Base-by-base conservation (phyloP, 1,140 invertebrate species). In the Hesperophylax magnus region DNA sequence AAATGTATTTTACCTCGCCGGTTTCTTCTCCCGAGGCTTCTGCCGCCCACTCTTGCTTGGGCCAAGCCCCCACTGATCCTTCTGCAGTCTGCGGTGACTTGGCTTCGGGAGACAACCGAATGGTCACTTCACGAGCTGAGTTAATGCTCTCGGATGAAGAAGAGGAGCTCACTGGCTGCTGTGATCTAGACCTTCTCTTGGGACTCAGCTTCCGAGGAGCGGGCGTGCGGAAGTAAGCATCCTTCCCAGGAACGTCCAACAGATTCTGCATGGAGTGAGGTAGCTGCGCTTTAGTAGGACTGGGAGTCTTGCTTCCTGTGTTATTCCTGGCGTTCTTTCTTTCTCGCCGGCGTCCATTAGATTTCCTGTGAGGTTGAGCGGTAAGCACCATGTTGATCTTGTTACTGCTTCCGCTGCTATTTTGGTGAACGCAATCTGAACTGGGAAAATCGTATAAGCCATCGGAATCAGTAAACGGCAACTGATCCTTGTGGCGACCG, bases 391-490 rank as follows among this genome's bases (percentile, higher is more conserved):
- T 82, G 65, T 87, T 86, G 15, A 88, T 86, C 85, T 90, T 92
- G 24, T 81, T 86, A 61, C 85, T 85, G 9, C 84, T 83, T 6
- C 84, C 82, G 82, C 86, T 88, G 79, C 81, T 88, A 31, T 85
- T 86, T 11, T 87, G 88, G 85, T 87, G 89, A 34, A 90, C 88
- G 82, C 92, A 92, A 86, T 95, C 94, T 1, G 94, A 94, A 86
- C 94, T 95, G 8, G 93, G 93, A 86, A 93, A 94, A 86, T 95
- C 94, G 86, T 95, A 95, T 5, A 95, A 86, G 2, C 94, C 94
- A 86, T 95, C 94, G 0, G 94, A 95, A 86, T 95, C 94, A 3
- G 94, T 95, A 82, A 94, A 93, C 6, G 93, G 93, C 22, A 94
- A 84, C 72, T 92, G 89, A 78, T 90, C 89, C 82, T 90, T 91